Conservation (phyloP, 2,797 vertebrate species). For the Menidia menidia region DNA sequence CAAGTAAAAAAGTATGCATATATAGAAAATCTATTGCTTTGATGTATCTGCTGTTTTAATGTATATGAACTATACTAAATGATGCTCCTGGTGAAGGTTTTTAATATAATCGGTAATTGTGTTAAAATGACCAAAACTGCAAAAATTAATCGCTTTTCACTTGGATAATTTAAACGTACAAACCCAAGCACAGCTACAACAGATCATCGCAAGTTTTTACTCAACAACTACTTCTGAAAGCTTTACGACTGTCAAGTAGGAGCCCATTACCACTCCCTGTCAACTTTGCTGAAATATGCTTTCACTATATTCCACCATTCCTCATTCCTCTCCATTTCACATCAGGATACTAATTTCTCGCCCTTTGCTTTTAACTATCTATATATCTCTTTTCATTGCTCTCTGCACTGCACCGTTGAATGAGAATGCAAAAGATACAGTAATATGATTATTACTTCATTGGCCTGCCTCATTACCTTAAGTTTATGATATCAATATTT, state of each 20-base stretch:
- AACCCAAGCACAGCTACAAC: not conserved
- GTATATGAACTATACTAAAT: constrained; percentile 10
- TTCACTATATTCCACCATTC: constrained; percentile 48
- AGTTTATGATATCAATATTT: constrained; percentile 43
- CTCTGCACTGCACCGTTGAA: constrained; percentile 40
- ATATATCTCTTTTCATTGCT: constrained; percentile 51
- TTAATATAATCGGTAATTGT: constrained; percentile 5
- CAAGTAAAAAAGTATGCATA: not conserved
- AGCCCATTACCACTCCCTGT: constrained; percentile 46
- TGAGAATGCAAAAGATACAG: constrained; percentile 47
- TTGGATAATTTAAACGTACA: constrained; percentile 3
- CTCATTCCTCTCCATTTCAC: constrained; percentile 52
- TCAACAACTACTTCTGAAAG: constrained; percentile 36
- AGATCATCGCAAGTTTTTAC: constrained; percentile 16
- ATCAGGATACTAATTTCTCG: constrained; percentile 47
- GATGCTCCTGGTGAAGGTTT: constrained; percentile 19
- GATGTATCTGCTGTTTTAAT: constrained; percentile 13
- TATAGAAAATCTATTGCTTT: constrained; percentile 10
- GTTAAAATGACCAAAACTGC: constrained; percentile 7
- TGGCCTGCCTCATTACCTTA: constrained; percentile 20
- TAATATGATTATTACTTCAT: constrained; percentile 46
- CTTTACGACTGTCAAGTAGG: constrained; percentile 35
- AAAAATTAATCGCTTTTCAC: no score
- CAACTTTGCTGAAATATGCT: constrained; percentile 32
- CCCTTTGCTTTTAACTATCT: constrained; percentile 52